These are phyloP conservation scores for Salvelinus alpinus DNA, from an alignment of 2,113 vertebrate species.

Conservation along the genomic window DNA sequence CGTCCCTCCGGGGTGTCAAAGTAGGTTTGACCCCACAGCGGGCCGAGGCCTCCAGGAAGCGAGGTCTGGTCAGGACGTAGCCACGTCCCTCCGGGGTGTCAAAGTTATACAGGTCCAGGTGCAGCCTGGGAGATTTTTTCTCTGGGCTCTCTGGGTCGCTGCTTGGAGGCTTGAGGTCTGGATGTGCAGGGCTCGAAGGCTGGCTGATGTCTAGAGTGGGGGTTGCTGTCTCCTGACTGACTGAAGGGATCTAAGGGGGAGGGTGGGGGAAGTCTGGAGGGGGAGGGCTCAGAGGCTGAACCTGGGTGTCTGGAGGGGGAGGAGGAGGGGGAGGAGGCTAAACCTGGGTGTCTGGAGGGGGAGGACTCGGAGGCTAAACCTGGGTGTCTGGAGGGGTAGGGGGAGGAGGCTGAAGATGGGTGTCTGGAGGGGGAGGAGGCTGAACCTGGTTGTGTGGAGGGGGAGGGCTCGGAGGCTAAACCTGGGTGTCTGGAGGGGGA, in stretches of 20 bases:
- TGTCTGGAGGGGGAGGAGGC: too few species aligned
- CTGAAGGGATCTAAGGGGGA: background rate
- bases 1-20: conserved; percentile 92
- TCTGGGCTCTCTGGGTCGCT: conserved; percentile 38
- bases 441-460: too few species aligned
- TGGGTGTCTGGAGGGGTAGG: too few species aligned
- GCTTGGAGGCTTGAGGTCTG: conserved; percentile 27
- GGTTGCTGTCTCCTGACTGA: background rate
- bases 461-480: too few species aligned
- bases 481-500: too few species aligned
- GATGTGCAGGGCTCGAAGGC: background rate
- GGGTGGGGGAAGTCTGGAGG: too few species aligned
- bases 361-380: too few species aligned
- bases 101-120: conserved; percentile 95
- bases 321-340: background rate
- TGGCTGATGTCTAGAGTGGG: background rate
- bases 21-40: conserved; percentile 91
- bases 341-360: background rate
- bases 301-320: too few species aligned
- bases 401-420: too few species aligned
- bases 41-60: conserved; percentile 94
- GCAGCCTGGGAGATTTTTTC: conserved; percentile 78
- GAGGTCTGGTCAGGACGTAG: conserved; percentile 94
- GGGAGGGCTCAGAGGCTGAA: too few species aligned
- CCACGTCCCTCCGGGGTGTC: conserved; percentile 91